Evolutionary conservation across 2,888 invertebrate genomes (phyloP).

Genomic region (Zhuqinia jingwanae): DNA sequence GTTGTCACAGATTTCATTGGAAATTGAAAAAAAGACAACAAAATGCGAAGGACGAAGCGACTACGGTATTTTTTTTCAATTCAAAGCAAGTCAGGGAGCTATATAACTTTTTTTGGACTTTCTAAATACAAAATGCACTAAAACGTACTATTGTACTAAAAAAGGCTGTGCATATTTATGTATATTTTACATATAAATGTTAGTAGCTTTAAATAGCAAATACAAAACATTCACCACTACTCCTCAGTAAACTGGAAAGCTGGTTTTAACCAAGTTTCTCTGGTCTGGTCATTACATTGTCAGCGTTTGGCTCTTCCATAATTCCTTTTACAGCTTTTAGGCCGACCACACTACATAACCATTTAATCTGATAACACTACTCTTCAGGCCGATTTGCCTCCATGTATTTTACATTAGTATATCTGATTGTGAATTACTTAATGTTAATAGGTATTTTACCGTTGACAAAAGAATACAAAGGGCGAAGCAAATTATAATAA

Average conservation of each 20-base stretch:
- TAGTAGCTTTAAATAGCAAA: too few species aligned
- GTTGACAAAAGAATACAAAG: not conserved
- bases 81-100: not conserved
- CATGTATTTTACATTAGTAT: not conserved
- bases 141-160: too few species aligned
- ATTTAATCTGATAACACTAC: constrained; percentile 35
- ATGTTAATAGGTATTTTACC: not conserved
- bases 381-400: not conserved
- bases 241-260: too few species aligned
- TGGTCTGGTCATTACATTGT: not conserved
- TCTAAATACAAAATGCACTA: too few species aligned
- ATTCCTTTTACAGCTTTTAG: too few species aligned
- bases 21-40: constrained; percentile 21
- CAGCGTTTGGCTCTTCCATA: not conserved
- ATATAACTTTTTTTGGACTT: too few species aligned
- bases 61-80: not conserved
- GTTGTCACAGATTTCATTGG: constrained; percentile 24
- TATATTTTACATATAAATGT: too few species aligned
- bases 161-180: too few species aligned
- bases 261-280: too few species aligned
- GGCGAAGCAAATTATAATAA: not conserved
- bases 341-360: constrained; percentile 20
- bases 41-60: not conserved
- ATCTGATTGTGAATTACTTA: not conserved
- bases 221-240: too few species aligned